Base-by-base conservation (phyloP, 2,797 vertebrate genomes). In the Oophaga sylvatica region DNA sequence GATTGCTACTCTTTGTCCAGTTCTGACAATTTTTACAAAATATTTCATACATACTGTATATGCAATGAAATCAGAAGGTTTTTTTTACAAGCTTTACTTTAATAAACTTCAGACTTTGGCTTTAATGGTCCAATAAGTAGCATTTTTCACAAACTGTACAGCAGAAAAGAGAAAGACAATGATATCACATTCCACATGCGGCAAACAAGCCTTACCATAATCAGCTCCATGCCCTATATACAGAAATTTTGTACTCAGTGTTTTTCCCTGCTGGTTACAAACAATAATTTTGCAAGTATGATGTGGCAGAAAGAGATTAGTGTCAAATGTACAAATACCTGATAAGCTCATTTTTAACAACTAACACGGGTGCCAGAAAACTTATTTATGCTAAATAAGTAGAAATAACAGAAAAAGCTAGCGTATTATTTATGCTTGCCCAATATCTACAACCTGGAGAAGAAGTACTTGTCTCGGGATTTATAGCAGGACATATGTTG, bases 401-500 rank as follows among this genome's bases (percentile, higher is more conserved):
- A 88, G 48, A 48, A 90, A 48, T 1, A 75, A 29, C 62, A 80
- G 70, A 85, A 56, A 59, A 67, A 81, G 10, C 45, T 11, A 70
- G 41, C 68, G 20, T 53, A 11, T 77, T 86, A 60, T 86, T 78
- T 86, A 78, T 82, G 62, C n/a, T 48, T 2, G 79, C 31, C 80
- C 20, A 59, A 70, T 86, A 62, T 77, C 80, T 78, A 70, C 71
- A 70, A 60, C 48, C 70, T 86, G 62, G 20, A 79, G 78, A 65
- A 82, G 63, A 89, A 86, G 62, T 75, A 67, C 68, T 59, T 88
- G 26, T 65, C 57, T 70, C 35, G 15, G 65, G 65, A 85, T 76
- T 80, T 84, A 81, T 73, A 19, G 63, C 78, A 78, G 45, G 65
- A 84, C 82, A 88, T 75, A 88, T 84, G 87, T 78, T 80, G 45